phyloP scores from a whole-genome alignment of 2,797 vertebrate genomes.

The Tauraco hartlaubi region DNA sequence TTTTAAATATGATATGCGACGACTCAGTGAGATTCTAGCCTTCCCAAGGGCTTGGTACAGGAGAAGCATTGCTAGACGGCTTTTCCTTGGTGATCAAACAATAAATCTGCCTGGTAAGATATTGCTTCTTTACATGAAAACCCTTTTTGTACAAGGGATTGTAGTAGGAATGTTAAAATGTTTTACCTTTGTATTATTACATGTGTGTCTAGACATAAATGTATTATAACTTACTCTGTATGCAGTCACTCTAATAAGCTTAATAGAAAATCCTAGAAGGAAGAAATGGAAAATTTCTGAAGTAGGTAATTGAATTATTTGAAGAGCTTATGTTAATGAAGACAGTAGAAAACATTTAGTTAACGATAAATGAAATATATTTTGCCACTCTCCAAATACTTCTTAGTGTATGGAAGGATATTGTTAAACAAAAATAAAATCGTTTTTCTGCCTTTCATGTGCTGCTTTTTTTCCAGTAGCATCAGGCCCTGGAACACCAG shows the following conservation, averaged over 20 bases:
- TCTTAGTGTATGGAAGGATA: background rate
- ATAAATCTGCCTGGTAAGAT: constrained; percentile 93
- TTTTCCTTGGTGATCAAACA: constrained; percentile 97
- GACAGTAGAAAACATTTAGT: background rate
- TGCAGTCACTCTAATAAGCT: background rate
- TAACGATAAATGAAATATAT: background rate
- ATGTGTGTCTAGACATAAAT: background rate
- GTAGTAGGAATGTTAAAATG: background rate
- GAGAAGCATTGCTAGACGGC: constrained; percentile 94
- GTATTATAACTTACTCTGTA: background rate
- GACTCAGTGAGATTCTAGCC: constrained; percentile 97
- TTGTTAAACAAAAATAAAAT: background rate
- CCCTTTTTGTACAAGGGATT: background rate
- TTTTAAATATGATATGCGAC: constrained; percentile 98
- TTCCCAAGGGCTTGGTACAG: constrained; percentile 98
- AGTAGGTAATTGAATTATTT: background rate
- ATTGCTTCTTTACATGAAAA: background rate
- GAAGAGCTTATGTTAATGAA: background rate
- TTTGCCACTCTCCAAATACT: background rate
- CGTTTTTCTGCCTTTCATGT: background rate
- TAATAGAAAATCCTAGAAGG: background rate
- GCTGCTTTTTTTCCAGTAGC: constrained; percentile 76
- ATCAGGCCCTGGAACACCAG: constrained; percentile 95
- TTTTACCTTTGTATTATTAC: background rate
- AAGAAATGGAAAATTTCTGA: background rate